Evolutionary conservation across 2,888 invertebrate species (phyloP).

Genomic region (Margaritifera margaritifera): DNA sequence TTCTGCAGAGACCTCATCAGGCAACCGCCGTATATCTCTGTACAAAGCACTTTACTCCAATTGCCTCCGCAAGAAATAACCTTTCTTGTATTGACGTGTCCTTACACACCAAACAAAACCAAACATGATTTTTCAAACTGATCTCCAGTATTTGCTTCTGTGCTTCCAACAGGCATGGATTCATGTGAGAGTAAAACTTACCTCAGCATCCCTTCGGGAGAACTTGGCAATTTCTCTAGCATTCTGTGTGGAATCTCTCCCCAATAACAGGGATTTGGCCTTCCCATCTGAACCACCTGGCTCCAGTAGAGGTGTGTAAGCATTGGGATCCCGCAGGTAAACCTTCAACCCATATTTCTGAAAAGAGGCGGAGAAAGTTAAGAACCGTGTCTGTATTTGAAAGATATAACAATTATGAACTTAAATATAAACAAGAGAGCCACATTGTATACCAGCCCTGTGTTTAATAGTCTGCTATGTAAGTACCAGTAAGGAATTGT

Average conservation of each 20-base stretch:
- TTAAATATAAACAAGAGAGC: not conserved
- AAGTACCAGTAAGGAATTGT: too few species aligned
- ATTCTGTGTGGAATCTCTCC: conserved; percentile 71
- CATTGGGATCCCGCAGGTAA: conserved; percentile 75
- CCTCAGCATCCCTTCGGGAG: conserved; percentile 75
- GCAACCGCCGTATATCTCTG: too few species aligned
- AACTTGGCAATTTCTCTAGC: conserved; percentile 75
- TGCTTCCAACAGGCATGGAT: not conserved
- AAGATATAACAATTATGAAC: not conserved
- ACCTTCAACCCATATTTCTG: conserved; percentile 76
- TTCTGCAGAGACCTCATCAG: too few species aligned
- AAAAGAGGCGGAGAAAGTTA: too few species aligned
- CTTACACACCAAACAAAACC: too few species aligned
- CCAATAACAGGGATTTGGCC: conserved; percentile 73
- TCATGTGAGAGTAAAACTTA: conserved; percentile 38
- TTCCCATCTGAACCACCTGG: conserved; percentile 51
- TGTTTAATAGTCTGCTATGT: too few species aligned
- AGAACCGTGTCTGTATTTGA: not conserved
- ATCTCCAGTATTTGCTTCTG: too few species aligned
- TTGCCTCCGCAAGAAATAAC: too few species aligned
- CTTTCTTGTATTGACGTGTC: too few species aligned
- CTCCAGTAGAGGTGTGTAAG: conserved; percentile 75
- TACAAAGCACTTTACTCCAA: too few species aligned
- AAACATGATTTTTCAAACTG: too few species aligned
- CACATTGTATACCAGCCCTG: not conserved